phyloP scores from a whole-genome alignment of 2,888 invertebrate species.

The Linyphia triangularis region DNA sequence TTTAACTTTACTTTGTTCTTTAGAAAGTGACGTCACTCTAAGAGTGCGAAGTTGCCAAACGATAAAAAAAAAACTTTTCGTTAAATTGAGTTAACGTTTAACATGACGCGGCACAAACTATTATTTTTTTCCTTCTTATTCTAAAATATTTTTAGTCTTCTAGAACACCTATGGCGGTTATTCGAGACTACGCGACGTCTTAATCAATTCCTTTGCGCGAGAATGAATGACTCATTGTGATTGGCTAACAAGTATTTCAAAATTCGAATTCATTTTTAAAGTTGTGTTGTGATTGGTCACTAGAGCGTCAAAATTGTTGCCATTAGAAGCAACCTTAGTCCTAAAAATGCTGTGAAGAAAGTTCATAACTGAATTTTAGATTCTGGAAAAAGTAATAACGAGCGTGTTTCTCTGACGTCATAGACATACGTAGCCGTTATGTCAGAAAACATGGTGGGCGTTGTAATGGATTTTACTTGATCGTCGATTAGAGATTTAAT shows the following conservation, averaged over 20 bases:
- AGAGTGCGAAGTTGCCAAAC: not conserved
- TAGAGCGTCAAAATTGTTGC: too few species aligned
- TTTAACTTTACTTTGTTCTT: not conserved
- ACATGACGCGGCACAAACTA: not conserved
- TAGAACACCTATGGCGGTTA: not conserved
- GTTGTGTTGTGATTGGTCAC: too few species aligned
- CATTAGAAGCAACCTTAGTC: too few species aligned
- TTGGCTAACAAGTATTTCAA: too few species aligned
- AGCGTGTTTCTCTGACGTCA: not conserved
- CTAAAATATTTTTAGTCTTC: not conserved
- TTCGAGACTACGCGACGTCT: too few species aligned
- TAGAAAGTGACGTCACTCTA: conserved; percentile 1
- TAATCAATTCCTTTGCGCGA: too few species aligned
- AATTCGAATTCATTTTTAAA: too few species aligned
- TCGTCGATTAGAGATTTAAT: not conserved
- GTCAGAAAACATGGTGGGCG: not conserved
- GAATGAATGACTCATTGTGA: too few species aligned
- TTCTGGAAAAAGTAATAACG: not conserved
- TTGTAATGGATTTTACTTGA: not conserved
- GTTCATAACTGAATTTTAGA: not conserved
- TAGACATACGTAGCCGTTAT: not conserved
- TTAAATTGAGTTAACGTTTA: conserved; percentile 16
- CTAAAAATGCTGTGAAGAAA: too few species aligned
- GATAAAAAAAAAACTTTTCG: not conserved
- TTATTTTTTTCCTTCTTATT: not conserved